Evolutionary conservation across 2,888 invertebrate species (phyloP).

Genomic region (Allygus modestus): DNA sequence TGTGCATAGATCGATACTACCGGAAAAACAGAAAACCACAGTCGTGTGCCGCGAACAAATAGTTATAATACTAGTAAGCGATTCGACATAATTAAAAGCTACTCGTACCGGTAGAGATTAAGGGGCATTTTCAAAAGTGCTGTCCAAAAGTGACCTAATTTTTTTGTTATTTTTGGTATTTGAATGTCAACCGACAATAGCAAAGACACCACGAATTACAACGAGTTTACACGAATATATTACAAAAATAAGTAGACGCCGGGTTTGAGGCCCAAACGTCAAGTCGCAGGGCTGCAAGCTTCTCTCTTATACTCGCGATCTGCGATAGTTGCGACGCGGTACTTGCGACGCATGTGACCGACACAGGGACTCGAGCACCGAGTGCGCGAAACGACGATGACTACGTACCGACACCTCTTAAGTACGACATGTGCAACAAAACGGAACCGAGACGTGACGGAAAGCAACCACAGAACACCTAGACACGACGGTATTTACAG

Average conservation of each 20-base stretch:
- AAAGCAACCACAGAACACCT: not conserved
- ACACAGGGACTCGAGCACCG: slow-evolving; percentile 10
- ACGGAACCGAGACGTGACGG: not conserved
- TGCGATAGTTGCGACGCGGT: slow-evolving; percentile 4
- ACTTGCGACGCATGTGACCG: not conserved
- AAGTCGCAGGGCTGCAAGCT: slow-evolving; percentile 8
- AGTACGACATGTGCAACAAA: slow-evolving; percentile 1
- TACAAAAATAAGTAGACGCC: slow-evolving; percentile 54
- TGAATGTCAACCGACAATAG: slow-evolving; percentile 46
- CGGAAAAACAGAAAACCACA: slow-evolving; percentile 25
- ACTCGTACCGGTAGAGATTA: not conserved
- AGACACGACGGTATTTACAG: not conserved
- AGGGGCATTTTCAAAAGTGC: slow-evolving; percentile 31
- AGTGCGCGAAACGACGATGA: not conserved
- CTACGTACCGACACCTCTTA: slow-evolving; percentile 14
- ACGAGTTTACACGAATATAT: slow-evolving; percentile 55
- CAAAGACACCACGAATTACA: slow-evolving; percentile 54
- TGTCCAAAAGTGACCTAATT: slow-evolving; percentile 26
- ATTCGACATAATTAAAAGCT: slow-evolving; percentile 16
- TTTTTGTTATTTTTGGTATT: slow-evolving; percentile 29
- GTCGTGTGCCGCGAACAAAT: slow-evolving; percentile 31
- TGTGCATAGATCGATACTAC: slow-evolving; percentile 49
- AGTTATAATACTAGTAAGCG: slow-evolving; percentile 17
- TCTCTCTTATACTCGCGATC: slow-evolving; percentile 28
- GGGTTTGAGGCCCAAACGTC: not conserved